Conservation (phyloP, 2,113 vertebrate species). For the Conger conger region DNA sequence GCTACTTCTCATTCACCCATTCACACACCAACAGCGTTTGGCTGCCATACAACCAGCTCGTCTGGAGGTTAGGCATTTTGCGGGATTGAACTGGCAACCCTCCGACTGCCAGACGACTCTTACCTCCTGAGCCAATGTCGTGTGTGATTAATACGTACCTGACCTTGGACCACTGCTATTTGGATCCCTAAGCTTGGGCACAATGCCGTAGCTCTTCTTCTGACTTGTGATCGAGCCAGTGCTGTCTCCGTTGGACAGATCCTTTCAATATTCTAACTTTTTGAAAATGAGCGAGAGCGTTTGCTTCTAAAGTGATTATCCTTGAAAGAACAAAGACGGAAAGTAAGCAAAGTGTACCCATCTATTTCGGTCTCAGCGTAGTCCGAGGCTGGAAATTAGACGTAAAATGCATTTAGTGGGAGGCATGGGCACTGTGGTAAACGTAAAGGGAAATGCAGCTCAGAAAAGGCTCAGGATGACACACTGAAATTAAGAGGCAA, state of each 20-base stretch:
- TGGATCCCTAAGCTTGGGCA: too few species aligned
- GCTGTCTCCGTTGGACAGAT: neutral
- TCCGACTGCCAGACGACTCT: too few species aligned
- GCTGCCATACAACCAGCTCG: too few species aligned
- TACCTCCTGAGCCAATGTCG: too few species aligned
- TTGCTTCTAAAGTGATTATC: neutral
- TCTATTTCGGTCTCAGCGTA: neutral
- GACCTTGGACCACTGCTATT: neutral
- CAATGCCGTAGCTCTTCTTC: neutral
- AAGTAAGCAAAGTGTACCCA: neutral
- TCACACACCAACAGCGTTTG: too few species aligned
- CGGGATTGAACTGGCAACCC: too few species aligned
- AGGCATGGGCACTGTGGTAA: neutral
- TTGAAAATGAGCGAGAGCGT: neutral
- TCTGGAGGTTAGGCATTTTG: too few species aligned
- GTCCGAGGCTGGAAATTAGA: neutral
- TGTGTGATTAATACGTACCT: constrained; percentile 5
- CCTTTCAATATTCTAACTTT: neutral
- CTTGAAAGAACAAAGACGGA: neutral
- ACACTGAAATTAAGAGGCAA: neutral
- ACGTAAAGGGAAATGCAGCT: neutral
- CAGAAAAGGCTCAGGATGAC: constrained; percentile 11
- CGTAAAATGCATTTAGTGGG: neutral
- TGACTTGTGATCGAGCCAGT: neutral
- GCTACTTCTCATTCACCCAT: too few species aligned